These are phyloP conservation scores for Perca flavescens DNA, from an alignment of 2,113 vertebrate genomes.

Conservation along the genomic window DNA sequence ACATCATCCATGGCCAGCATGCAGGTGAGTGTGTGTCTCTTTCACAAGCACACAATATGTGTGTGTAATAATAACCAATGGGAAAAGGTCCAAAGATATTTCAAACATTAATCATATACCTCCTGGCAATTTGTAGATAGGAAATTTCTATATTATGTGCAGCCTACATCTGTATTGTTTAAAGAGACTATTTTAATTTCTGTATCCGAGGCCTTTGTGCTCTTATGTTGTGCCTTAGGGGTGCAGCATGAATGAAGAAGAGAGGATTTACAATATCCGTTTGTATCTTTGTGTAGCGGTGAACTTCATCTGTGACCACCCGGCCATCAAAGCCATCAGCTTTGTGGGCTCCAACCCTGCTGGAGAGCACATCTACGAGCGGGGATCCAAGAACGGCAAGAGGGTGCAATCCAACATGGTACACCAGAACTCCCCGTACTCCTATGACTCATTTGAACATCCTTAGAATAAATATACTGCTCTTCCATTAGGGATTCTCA, in stretches of 20 bases:
- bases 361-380: slow-evolving; percentile 90
- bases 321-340: slow-evolving; percentile 96
- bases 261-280: slow-evolving; percentile 41
- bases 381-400: slow-evolving; percentile 96
- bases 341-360: slow-evolving; percentile 98
- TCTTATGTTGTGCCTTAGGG: slow-evolving; percentile 4
- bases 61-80: slow-evolving; percentile 18
- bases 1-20: slow-evolving; percentile 96
- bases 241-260: background rate
- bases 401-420: slow-evolving; percentile 99
- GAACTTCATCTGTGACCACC: slow-evolving; percentile 97
- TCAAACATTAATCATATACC: slow-evolving; percentile 37
- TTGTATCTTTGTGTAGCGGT: slow-evolving; percentile 88
- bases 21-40: slow-evolving; percentile 83
- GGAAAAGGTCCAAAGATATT: slow-evolving; percentile 35
- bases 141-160: slow-evolving; percentile 49
- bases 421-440: background rate
- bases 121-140: slow-evolving; percentile 31
- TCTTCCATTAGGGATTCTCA: background rate
- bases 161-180: slow-evolving; percentile 19
- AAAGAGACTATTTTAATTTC: slow-evolving; percentile 30
- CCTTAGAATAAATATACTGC: background rate
- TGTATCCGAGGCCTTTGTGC: slow-evolving; percentile 10
- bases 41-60: slow-evolving; percentile 3
- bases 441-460: background rate